These are phyloP conservation scores for Orbicella faveolata DNA, from an alignment of 64 coral and sea anemone species.

Conservation along the genomic window DNA sequence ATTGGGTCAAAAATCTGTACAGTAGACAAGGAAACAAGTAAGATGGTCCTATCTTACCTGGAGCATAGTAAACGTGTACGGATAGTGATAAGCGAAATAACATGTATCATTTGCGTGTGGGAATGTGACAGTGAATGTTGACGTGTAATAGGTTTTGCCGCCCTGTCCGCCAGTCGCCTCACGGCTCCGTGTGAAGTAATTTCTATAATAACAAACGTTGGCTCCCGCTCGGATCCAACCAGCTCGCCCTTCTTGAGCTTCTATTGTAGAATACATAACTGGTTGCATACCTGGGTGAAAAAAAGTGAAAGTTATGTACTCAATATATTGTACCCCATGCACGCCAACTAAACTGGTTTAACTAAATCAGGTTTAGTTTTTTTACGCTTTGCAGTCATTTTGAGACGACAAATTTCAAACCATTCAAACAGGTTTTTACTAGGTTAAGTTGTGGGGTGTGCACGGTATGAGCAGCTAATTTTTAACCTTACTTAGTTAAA, in stretches of 20 bases:
- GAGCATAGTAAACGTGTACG: conserved; percentile 94
- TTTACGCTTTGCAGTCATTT: no score
- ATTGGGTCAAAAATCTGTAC: no score
- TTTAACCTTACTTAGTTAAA: no score
- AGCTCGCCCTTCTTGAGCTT: conserved; percentile 75
- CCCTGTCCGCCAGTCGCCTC: conserved; percentile 49
- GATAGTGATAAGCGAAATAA: conserved; percentile 96
- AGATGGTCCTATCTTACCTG: conserved; percentile 50
- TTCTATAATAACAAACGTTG: conserved; percentile 97
- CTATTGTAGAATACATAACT: conserved; percentile 78
- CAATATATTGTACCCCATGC: neutral
- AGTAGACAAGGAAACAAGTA: neutral
- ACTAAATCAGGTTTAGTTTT: no score
- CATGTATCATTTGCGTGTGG: conserved; percentile 86
- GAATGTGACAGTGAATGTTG: conserved; percentile 89
- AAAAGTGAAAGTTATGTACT: neutral
- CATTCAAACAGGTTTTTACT: no score
- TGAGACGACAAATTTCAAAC: no score
- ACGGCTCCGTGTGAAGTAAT: conserved; percentile 74
- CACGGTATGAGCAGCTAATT: no score
- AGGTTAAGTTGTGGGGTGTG: no score
- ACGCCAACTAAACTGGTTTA: no score
- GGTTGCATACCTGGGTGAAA: conserved; percentile 87
- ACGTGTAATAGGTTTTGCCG: conserved; percentile 94
- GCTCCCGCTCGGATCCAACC: conserved; percentile 84